A percentile compares a stretch with the other conserved stretches of the same genome.
These are phyloP conservation scores for Crossocerus cetratus DNA, from an alignment of 2,888 invertebrate genomes.

Conservation along the genomic window DNA sequence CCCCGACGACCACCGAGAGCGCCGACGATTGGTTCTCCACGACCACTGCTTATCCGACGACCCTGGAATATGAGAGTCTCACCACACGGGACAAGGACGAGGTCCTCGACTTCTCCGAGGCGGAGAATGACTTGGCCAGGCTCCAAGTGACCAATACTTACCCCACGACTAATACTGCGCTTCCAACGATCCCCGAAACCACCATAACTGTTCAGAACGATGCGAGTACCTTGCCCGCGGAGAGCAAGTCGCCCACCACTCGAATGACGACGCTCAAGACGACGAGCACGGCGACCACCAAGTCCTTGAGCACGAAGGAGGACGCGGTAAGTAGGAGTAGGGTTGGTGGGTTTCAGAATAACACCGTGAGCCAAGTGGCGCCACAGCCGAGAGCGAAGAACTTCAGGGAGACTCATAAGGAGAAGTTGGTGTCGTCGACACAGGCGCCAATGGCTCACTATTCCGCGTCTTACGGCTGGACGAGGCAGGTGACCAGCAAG, in stretches of 20 bases:
- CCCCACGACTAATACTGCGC: constrained; percentile 53
- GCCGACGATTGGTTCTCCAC: constrained; percentile 66
- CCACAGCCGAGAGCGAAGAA: constrained; percentile 79
- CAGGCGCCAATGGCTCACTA: constrained; percentile 62
- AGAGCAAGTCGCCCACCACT: constrained; percentile 48
- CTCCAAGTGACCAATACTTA: constrained; percentile 66
- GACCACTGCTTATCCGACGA: constrained; percentile 68
- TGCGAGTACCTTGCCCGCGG: constrained; percentile 35
- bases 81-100: constrained; percentile 85
- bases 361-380: constrained; percentile 71
- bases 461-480: constrained; percentile 20
- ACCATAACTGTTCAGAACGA: constrained; percentile 34
- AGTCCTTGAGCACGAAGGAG: constrained; percentile 31
- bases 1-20: constrained; percentile 77
- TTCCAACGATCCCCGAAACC: constrained; percentile 47
- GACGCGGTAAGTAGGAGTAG: constrained; percentile 59
- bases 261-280: constrained; percentile 31
- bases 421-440: constrained; percentile 70
- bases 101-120: constrained; percentile 87
- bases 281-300: constrained; percentile 26
- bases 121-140: constrained; percentile 73
- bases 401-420: constrained; percentile 74
- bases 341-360: constrained; percentile 76
- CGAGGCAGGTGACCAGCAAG: constrained; percentile 26
- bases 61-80: constrained; percentile 79